Conservation (phyloP, 2,797 vertebrate genomes). For the Periparus ater region DNA sequence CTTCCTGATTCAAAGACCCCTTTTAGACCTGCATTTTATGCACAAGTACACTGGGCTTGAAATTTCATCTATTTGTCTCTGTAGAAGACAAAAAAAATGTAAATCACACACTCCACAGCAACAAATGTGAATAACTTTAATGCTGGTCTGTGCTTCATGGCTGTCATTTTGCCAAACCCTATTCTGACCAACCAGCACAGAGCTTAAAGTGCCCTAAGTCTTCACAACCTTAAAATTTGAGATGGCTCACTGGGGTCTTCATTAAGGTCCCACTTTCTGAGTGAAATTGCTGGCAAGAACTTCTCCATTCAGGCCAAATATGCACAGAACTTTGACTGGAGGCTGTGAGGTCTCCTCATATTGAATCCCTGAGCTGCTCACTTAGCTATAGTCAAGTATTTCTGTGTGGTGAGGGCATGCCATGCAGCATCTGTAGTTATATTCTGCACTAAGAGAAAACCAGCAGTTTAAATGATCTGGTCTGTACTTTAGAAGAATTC, state of each 20-base stretch:
- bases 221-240: neutral
- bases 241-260: neutral
- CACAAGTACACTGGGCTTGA: neutral
- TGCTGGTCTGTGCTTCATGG: neutral
- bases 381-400: neutral
- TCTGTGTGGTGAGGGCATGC: conserved; percentile 25
- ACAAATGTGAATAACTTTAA: neutral
- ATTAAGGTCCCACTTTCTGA: neutral
- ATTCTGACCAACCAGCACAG: neutral
- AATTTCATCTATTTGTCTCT: neutral
- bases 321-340: neutral
- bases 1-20: neutral
- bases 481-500: conserved; percentile 38
- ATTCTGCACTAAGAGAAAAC: neutral
- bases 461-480: conserved; percentile 34
- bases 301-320: neutral
- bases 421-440: conserved; percentile 38
- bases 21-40: neutral
- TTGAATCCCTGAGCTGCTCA: neutral
- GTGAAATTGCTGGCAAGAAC: neutral
- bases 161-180: neutral
- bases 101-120: neutral
- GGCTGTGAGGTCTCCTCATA: neutral
- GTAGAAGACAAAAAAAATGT: neutral
- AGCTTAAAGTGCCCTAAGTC: neutral